Conservation (phyloP, 30 jellyfish, hydroid and myxozoan genomes). For the Turritopsis rubra region DNA sequence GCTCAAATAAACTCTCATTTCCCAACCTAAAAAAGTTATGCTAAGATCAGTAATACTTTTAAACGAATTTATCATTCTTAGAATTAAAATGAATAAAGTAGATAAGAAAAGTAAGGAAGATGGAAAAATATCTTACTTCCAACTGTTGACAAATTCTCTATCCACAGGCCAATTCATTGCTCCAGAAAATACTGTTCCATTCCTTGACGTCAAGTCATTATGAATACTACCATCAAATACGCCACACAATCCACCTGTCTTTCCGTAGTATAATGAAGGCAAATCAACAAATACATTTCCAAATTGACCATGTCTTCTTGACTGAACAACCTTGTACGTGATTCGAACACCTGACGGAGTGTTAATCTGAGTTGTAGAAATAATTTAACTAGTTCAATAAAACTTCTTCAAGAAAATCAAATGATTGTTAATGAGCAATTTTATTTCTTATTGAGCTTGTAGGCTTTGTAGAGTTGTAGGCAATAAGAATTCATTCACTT, state of each 20-base stretch:
- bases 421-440: too few species aligned
- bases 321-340: not conserved
- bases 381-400: too few species aligned
- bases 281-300: conserved; percentile 34
- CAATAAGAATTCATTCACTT: too few species aligned
- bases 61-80: too few species aligned
- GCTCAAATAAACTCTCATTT: not conserved
- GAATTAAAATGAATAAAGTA: not conserved
- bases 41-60: too few species aligned
- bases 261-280: conserved; percentile 27
- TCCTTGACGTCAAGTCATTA: conserved; percentile 33
- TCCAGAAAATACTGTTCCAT: conserved; percentile 20
- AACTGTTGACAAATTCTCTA: not conserved
- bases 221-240: conserved; percentile 20
- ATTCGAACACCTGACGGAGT: not conserved
- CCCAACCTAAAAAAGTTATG: not conserved
- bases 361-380: not conserved
- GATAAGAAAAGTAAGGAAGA: too few species aligned
- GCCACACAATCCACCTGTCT: conserved; percentile 52
- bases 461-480: too few species aligned
- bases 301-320: not conserved
- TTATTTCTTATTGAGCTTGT: too few species aligned
- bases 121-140: too few species aligned
- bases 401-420: too few species aligned
- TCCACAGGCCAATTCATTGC: conserved; percentile 1